phyloP scores from a whole-genome alignment of 2,113 vertebrate species.

The Uria lomvia region DNA sequence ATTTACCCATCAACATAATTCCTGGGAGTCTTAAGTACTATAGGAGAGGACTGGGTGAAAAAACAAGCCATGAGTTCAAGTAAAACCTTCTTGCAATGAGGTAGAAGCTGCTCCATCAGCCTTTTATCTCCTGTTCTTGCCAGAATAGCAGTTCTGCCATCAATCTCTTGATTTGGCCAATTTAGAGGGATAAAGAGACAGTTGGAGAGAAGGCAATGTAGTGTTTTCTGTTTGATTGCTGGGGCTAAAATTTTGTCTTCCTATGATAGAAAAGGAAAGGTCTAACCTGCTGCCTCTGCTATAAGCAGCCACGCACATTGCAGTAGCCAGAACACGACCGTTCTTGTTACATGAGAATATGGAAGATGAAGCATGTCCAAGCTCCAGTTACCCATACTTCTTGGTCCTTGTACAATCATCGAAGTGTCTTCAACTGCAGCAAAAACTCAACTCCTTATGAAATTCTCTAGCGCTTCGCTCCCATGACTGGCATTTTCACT shows the following conservation, averaged over 20 bases:
- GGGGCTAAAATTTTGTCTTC: neutral
- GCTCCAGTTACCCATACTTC: neutral
- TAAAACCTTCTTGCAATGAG: neutral
- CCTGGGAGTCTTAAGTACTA: neutral
- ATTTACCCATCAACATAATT: neutral
- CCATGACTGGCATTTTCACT: neutral
- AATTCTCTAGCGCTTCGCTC: neutral
- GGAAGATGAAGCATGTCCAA: neutral
- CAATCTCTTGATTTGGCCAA: neutral
- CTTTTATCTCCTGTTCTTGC: neutral
- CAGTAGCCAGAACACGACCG: neutral
- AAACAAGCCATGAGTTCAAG: neutral
- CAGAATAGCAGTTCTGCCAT: neutral
- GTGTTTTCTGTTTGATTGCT: neutral
- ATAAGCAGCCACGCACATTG: neutral
- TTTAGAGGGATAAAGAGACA: neutral
- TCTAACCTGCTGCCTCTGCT: neutral
- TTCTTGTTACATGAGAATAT: neutral
- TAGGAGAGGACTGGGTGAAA: neutral
- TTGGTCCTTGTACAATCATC: neutral
- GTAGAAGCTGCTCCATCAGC: neutral
- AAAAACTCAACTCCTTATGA: neutral
- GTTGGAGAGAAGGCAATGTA: neutral
- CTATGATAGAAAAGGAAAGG: neutral
- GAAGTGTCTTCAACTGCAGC: neutral